A percentile compares a stretch with the other conserved stretches of the same genome.
Evolutionary conservation across 2,888 invertebrate genomes (phyloP).

Genomic region (Notocelia uddmanniana): DNA sequence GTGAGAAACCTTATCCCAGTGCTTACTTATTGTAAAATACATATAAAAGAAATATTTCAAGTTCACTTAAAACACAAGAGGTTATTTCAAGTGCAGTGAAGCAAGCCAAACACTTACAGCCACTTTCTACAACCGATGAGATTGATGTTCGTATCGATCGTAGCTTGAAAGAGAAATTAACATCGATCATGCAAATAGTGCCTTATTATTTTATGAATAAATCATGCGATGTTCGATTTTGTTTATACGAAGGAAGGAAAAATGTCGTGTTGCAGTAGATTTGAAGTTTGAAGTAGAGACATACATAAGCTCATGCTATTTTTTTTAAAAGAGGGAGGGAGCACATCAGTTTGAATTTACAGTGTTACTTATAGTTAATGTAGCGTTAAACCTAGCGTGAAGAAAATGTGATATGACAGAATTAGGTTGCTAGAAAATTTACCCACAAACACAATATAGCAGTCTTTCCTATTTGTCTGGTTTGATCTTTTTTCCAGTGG

Average conservation of each 20-base stretch:
- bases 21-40: background rate
- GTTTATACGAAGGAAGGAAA: conserved; percentile 6
- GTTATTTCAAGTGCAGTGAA: conserved; percentile 17
- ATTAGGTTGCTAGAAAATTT: no score
- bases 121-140: conserved; percentile 36
- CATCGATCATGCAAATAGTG: conserved; percentile 31
- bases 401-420: no score
- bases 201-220: conserved; percentile 26
- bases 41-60: conserved; percentile 20
- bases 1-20: background rate
- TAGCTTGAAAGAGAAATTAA: conserved; percentile 26
- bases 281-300: background rate
- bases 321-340: no score
- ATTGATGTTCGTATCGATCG: conserved; percentile 38
- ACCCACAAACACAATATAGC: no score
- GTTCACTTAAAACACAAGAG: conserved; percentile 13
- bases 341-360: no score
- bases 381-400: no score
- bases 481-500: background rate
- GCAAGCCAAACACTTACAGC: conserved; percentile 28
- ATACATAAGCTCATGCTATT: no score
- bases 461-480: no score
- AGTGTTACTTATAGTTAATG: no score
- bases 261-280: background rate
- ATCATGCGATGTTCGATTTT: conserved; percentile 11